These are phyloP conservation scores for Osmerus mordax DNA, from an alignment of 2,113 vertebrate genomes.

Conservation along the genomic window DNA sequence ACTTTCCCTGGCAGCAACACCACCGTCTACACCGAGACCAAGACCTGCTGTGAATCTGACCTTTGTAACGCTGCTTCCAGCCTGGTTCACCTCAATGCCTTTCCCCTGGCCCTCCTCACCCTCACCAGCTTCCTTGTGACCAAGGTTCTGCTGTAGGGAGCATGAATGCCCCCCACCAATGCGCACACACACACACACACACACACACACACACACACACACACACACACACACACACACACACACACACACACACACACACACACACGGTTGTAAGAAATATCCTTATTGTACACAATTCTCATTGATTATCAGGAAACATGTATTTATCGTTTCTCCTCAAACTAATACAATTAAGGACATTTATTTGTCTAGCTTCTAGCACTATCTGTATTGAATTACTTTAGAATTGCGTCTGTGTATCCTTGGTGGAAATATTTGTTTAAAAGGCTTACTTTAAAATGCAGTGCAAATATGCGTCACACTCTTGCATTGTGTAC, in stretches of 20 bases:
- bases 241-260: constrained; percentile 1
- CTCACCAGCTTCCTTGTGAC: constrained; percentile 50
- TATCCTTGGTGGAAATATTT: no score
- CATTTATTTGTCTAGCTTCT: no score
- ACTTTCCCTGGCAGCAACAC: no score
- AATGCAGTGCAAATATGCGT: no score
- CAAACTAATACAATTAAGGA: neutral
- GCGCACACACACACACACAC: constrained; percentile 7
- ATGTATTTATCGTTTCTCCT: constrained; percentile 17
- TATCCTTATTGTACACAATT: no score
- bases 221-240: constrained; percentile 7
- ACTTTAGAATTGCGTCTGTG: no score
- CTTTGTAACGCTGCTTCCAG: constrained; percentile 66
- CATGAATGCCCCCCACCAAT: neutral
- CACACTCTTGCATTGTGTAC: no score
- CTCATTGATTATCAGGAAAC: no score
- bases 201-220: constrained; percentile 1
- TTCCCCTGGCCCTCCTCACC: constrained; percentile 48
- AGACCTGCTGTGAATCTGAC: constrained; percentile 63
- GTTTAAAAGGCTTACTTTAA: no score
- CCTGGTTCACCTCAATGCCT: constrained; percentile 9
- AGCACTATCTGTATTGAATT: no score
- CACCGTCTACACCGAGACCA: constrained; percentile 45
- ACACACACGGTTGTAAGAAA: neutral
- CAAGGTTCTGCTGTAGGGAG: constrained; percentile 52